phyloP scores from a whole-genome alignment of 2,113 vertebrate species.

The Azemiops feae region DNA sequence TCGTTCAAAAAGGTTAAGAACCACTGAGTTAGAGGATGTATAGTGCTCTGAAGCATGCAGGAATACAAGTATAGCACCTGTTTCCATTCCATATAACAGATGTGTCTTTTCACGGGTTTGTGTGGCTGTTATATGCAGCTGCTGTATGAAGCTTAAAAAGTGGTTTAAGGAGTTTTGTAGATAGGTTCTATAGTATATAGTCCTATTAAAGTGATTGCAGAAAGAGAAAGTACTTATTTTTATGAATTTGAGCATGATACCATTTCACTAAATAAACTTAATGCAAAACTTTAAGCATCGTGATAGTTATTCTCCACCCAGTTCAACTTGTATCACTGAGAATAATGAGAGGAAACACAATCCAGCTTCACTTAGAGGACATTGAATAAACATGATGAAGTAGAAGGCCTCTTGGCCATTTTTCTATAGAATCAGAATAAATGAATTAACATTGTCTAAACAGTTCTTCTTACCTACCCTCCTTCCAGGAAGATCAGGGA shows the following conservation, averaged over 20 bases:
- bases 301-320: background rate
- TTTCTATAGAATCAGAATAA: background rate
- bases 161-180: background rate
- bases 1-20: no score
- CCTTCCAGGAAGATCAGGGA: slow-evolving; percentile 89
- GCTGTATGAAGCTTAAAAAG: background rate
- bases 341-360: background rate
- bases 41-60: background rate
- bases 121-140: background rate
- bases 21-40: background rate
- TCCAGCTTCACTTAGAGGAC: background rate
- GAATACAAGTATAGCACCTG: background rate
- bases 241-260: background rate
- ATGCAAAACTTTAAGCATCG: background rate
- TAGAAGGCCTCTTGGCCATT: background rate
- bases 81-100: background rate
- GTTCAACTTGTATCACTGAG: background rate
- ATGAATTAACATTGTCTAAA: background rate
- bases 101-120: background rate
- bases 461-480: background rate
- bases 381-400: background rate
- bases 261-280: background rate
- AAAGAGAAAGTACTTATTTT: background rate
- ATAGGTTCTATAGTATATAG: background rate
- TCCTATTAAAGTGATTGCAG: background rate